Conservation (phyloP, 1,140 invertebrate genomes). For the Cephus cinctus region DNA sequence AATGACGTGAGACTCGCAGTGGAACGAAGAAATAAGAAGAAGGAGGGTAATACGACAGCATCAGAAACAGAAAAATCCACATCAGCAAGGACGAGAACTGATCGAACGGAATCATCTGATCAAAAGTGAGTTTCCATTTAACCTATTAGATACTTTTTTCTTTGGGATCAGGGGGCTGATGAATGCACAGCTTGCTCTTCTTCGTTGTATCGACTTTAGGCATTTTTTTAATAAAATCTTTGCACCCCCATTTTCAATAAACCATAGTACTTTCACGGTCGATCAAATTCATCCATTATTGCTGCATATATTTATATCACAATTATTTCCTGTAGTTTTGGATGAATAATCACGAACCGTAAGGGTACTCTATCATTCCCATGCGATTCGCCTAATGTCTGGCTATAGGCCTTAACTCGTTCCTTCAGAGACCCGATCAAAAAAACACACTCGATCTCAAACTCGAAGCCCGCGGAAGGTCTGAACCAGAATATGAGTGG, state of each 20-base stretch:
- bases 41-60: conserved; percentile 63
- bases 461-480: conserved; percentile 36
- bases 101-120: conserved; percentile 47
- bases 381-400: conserved; percentile 54
- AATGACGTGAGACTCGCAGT: conserved; percentile 70
- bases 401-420: conserved; percentile 58
- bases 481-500: conserved; percentile 21
- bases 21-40: conserved; percentile 58
- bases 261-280: conserved; percentile 48
- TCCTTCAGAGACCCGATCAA: conserved; percentile 50
- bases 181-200: too few species aligned
- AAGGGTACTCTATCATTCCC: conserved; percentile 51
- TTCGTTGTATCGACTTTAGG: too few species aligned
- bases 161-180: too few species aligned
- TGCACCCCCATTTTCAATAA: conserved; percentile 39
- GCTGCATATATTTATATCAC: too few species aligned
- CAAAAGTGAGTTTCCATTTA: conserved; percentile 48
- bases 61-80: conserved; percentile 75
- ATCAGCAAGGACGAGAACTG: conserved; percentile 47
- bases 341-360: conserved; percentile 32
- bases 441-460: conserved; percentile 44
- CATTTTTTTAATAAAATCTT: conserved; percentile 9
- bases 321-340: neutral
- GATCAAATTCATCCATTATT: neutral
- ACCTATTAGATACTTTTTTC: conserved; percentile 2